Percentiles rank a stretch among this genome's conserved stretches.
phyloP scores from a whole-genome alignment of 2,113 vertebrate genomes.

The Marmota flaviventris region DNA sequence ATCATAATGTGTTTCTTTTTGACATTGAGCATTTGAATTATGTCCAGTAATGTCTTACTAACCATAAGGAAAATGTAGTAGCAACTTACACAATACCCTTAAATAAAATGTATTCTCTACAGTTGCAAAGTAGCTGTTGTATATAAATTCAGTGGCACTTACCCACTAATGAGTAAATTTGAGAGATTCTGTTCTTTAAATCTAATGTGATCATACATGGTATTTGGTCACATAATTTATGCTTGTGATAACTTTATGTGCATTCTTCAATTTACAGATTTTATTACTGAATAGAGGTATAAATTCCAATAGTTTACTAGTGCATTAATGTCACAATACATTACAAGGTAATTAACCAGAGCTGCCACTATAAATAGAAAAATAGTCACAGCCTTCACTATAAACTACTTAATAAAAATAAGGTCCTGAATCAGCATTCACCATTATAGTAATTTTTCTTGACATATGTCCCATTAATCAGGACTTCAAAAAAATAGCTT shows the following conservation, averaged over 20 bases:
- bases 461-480: constrained; percentile 77
- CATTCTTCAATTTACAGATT: constrained; percentile 82
- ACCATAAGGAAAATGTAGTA: constrained; percentile 5
- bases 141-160: constrained; percentile 48
- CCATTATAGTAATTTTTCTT: constrained; percentile 73
- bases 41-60: neutral
- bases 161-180: constrained; percentile 65
- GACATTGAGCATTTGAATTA: neutral
- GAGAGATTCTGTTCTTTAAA: constrained; percentile 67
- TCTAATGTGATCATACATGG: constrained; percentile 63
- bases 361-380: constrained; percentile 84
- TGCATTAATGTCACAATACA: constrained; percentile 88
- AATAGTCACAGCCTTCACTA: constrained; percentile 78
- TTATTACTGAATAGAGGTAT: constrained; percentile 81
- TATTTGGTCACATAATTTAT: constrained; percentile 85
- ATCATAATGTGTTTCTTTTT: constrained; percentile 6
- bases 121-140: neutral
- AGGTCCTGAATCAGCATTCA: constrained; percentile 85
- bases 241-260: constrained; percentile 83
- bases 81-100: neutral
- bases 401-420: constrained; percentile 86
- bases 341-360: constrained; percentile 88
- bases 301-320: constrained; percentile 88
- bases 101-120: neutral
- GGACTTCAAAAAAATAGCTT: constrained; percentile 70